These are phyloP conservation scores for Myotis vivesi DNA, from an alignment of 2,797 vertebrate genomes.

Conservation along the genomic window DNA sequence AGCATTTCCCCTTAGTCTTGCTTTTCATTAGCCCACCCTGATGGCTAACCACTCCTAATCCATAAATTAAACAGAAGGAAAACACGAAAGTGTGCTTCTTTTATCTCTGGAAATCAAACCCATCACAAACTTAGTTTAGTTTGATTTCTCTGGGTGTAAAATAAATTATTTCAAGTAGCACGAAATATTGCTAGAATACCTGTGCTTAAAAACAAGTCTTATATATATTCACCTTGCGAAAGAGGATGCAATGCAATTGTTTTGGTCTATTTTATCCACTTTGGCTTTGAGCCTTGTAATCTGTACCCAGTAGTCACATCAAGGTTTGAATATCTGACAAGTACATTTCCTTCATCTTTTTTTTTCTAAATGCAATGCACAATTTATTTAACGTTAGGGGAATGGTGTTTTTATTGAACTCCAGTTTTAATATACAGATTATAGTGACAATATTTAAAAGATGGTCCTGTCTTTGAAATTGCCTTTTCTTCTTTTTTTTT, in stretches of 20 bases:
- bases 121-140: slow-evolving; percentile 33
- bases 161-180: slow-evolving; percentile 19
- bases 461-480: slow-evolving; percentile 39
- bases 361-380: slow-evolving; percentile 41
- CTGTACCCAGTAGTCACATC: slow-evolving; percentile 21
- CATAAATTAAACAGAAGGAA: slow-evolving; percentile 42
- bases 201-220: background rate
- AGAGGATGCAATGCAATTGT: slow-evolving; percentile 9
- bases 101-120: slow-evolving; percentile 64
- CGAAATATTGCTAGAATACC: slow-evolving; percentile 22
- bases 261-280: slow-evolving; percentile 29
- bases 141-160: slow-evolving; percentile 49
- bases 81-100: slow-evolving; percentile 53
- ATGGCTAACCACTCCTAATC: slow-evolving; percentile 48
- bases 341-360: slow-evolving; percentile 32
- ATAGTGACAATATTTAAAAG: slow-evolving; percentile 53
- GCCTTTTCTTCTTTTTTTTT: slow-evolving; percentile 41
- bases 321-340: slow-evolving; percentile 55
- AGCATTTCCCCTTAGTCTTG: slow-evolving; percentile 53
- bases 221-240: slow-evolving; percentile 14
- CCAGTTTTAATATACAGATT: slow-evolving; percentile 39
- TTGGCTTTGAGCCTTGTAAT: slow-evolving; percentile 62
- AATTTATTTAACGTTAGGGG: slow-evolving; percentile 62
- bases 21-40: slow-evolving; percentile 74
- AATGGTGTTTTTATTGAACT: slow-evolving; percentile 5